phyloP scores from a whole-genome alignment of 2,113 vertebrate genomes.

The Cebidichthys violaceus region DNA sequence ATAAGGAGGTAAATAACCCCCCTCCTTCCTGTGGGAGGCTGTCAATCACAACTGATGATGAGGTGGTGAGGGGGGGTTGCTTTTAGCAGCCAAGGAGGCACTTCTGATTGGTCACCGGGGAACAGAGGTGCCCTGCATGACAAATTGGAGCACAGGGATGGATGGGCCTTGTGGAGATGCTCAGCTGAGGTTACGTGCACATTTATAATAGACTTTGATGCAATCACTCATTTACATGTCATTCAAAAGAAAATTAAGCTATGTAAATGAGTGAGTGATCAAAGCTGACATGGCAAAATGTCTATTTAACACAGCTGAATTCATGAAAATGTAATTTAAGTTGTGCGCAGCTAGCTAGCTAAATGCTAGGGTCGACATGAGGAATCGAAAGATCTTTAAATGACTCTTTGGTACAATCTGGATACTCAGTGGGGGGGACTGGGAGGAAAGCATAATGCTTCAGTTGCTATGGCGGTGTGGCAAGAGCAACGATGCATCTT shows the following conservation, averaged over 20 bases:
- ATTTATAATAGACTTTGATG: conserved; percentile 60
- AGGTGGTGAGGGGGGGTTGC: conserved; percentile 51
- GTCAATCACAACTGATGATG: conserved; percentile 80
- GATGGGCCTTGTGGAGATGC: conserved; percentile 56
- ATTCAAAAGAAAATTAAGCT: conserved; percentile 44
- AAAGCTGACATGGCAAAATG: conserved; percentile 38
- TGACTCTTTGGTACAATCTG: conserved; percentile 69
- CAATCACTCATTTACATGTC: conserved; percentile 51
- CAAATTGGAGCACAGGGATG: conserved; percentile 60
- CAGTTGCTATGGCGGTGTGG: conserved; percentile 78
- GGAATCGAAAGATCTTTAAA: conserved; percentile 62
- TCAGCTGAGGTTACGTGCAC: conserved; percentile 57
- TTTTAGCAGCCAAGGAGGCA: conserved; percentile 62
- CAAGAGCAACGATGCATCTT: conserved; percentile 73
- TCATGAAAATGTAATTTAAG: conserved; percentile 25
- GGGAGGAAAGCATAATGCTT: conserved; percentile 65
- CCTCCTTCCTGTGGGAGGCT: conserved; percentile 75
- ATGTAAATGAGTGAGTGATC: conserved; percentile 33
- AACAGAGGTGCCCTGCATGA: conserved; percentile 70
- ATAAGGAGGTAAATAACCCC: conserved; percentile 76
- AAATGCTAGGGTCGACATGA: conserved; percentile 40
- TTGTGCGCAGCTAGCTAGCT: conserved; percentile 13
- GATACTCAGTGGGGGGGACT: conserved; percentile 56
- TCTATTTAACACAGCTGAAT: conserved; percentile 31
- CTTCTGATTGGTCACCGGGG: conserved; percentile 79